Conservation (phyloP, 2,113 vertebrate species). For the Psettodes erumei region DNA sequence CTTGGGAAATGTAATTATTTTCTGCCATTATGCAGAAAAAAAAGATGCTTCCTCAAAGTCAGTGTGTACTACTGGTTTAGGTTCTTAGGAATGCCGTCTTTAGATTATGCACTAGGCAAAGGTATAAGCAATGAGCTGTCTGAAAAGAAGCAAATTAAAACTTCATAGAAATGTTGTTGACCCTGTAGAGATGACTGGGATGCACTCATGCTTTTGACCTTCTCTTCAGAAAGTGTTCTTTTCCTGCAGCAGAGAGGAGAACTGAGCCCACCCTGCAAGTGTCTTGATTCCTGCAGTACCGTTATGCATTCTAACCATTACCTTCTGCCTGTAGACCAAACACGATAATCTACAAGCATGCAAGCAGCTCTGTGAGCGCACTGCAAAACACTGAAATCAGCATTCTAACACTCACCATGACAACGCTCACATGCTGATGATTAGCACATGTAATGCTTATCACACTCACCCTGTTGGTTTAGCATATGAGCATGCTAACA, state of each 20-base stretch:
- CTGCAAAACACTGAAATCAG: not conserved
- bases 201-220: conserved; percentile 6
- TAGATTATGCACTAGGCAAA: not conserved
- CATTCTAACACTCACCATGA: not conserved
- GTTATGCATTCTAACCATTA: not conserved
- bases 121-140: not conserved
- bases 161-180: conserved; percentile 12
- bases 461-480: not conserved
- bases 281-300: not conserved
- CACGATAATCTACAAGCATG: not conserved
- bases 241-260: conserved; percentile 1
- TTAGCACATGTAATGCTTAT: not conserved
- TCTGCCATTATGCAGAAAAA: not conserved
- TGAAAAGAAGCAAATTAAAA: not conserved
- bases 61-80: not conserved
- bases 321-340: not conserved
- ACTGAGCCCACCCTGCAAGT: not conserved
- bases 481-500: not conserved
- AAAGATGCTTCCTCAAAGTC: not conserved
- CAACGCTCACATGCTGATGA: not conserved
- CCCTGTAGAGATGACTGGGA: not conserved
- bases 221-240: conserved; percentile 1
- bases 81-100: not conserved
- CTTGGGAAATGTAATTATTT: not conserved
- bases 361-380: not conserved